phyloP scores from a whole-genome alignment of 2,888 invertebrate genomes.

The Cephonodes hylas region DNA sequence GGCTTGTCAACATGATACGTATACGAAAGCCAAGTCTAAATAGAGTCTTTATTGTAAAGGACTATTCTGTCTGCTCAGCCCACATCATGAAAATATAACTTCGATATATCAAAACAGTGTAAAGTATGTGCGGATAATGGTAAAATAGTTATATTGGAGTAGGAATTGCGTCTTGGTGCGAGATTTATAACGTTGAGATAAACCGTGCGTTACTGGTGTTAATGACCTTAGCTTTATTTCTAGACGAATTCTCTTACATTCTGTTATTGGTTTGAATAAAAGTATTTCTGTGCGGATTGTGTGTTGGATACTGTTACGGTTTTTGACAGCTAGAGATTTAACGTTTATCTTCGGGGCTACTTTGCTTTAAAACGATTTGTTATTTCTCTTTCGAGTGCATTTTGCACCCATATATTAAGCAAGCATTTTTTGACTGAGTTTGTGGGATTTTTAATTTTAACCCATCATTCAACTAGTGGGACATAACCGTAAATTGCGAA shows the following conservation, averaged over 20 bases:
- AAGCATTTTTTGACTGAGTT: no score
- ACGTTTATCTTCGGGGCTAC: not conserved
- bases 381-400: no score
- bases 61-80: no score
- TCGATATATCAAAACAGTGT: not conserved
- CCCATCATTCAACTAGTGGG: no score
- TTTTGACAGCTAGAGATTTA: not conserved
- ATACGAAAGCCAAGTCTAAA: no score
- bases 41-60: no score
- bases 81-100: not conserved
- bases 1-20: no score
- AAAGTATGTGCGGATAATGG: not conserved
- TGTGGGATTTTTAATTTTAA: no score
- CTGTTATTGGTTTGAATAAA: constrained; percentile 1
- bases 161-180: constrained; percentile 10
- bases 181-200: constrained; percentile 41
- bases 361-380: not conserved
- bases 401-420: not conserved
- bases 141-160: constrained; percentile 10
- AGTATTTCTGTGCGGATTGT: not conserved
- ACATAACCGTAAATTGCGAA: no score
- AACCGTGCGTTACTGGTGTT: constrained; percentile 34
- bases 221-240: constrained; percentile 49
- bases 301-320: not conserved
- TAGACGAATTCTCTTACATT: constrained; percentile 24